These are phyloP conservation scores for Idaea dimidiata DNA, from an alignment of 2,888 invertebrate species.

Conservation along the genomic window DNA sequence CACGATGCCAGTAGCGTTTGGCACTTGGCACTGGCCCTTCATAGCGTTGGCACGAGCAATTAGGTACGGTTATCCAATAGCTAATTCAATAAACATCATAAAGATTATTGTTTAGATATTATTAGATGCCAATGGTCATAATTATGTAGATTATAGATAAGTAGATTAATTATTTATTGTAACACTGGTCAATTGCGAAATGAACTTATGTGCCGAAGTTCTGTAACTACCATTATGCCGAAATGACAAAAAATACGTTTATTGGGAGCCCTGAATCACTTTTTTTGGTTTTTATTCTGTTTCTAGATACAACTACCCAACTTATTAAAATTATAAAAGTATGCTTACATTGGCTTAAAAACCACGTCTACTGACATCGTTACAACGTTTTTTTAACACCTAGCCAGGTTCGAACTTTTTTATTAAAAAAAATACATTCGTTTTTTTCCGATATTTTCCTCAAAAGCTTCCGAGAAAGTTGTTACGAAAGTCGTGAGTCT, in stretches of 20 bases:
- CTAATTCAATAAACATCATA: constrained; percentile 14
- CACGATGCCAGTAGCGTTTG: constrained; percentile 12
- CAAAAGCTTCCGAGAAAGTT: constrained; percentile 40
- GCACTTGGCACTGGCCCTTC: constrained; percentile 14
- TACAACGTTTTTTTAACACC: neutral
- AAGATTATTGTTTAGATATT: constrained; percentile 12
- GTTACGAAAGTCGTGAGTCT: constrained; percentile 49
- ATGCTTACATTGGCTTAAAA: no score
- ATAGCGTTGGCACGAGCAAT: constrained; percentile 29
- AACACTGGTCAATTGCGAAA: no score
- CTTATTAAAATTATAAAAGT: no score
- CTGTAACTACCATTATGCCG: no score
- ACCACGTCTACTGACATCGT: no score
- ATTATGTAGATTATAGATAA: constrained; percentile 2
- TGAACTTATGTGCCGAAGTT: no score
- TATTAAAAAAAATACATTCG: constrained; percentile 1
- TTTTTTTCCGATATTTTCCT: constrained; percentile 37
- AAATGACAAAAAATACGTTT: no score
- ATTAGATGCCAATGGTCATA: constrained; percentile 12
- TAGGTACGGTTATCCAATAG: constrained; percentile 11
- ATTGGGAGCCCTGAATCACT: no score
- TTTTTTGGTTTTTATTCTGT: no score
- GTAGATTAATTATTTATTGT: neutral
- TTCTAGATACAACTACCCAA: no score
- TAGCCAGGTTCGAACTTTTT: neutral